Base-by-base conservation (phyloP, 2,113 vertebrate genomes). In the Neogale vison region DNA sequence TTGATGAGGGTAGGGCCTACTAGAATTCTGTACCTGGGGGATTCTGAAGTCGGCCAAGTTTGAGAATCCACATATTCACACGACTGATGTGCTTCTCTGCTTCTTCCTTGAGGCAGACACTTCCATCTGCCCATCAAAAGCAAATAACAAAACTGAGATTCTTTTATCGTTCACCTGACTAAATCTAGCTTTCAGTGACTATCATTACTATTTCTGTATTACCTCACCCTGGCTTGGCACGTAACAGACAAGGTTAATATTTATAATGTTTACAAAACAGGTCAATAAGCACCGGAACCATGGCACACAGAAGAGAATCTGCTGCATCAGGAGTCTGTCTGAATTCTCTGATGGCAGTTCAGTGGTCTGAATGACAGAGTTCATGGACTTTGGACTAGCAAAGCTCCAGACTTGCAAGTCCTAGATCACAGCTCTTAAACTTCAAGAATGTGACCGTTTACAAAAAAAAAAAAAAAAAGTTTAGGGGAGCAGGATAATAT, bases 211-310 rank as follows among this genome's bases (percentile, higher is more conserved):
- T 24, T 69, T 87, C 52, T 23, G 14, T 42, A 69, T 90, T 81
- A n/a, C 81, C 65, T 82, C 81, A 85, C 36, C 12, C 50, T 15
- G 57, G 39, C 71, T 96, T 88, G 55, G 86, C 93, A 86, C 2
- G 8, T 34, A 55, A 4, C 29, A 39, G 72, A 50, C 81, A 91
- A 77, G 65, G 97, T 93, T 97, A 94, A 92, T 77, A 79, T 96
- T 96, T 85, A 91, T 34, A 80, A 86, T 63, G 74, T 86, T 89
- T 93, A 93, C 84, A 76, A 81, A 93, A 57, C 84, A 61, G 88
- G 82, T 72, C 85, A 50, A 6, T 63, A 55, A 77, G 52, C 57
- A 9, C 57, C 11, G 9, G 65, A 50, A 45, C 24, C 6, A 0
- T 3, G 15, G 81, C 18, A 0, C 10, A 1, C 88, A 23, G 77